Base-by-base conservation (phyloP, 2,888 invertebrate genomes). In the Lingula anatina region DNA sequence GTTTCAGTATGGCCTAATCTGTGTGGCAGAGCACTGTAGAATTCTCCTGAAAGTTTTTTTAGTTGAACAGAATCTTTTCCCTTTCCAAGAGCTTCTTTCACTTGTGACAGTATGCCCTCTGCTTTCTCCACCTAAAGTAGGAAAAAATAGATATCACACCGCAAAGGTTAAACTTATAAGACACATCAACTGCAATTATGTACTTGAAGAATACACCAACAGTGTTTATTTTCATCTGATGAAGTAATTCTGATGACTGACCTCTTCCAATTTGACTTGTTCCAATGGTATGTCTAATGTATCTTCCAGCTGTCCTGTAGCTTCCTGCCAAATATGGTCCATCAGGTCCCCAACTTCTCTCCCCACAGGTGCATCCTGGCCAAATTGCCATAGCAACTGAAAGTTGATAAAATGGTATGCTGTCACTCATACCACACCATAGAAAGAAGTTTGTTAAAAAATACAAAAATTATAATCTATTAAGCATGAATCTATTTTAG, bases 301-400 rank as follows among this genome's bases (percentile, higher is more conserved):
- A 3, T 61, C 53, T 20, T 62, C 60, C 23, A 73, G 49, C 41
- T 70, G 59, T 20, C 71, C 68, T 25, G 62, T 49, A 0, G 72
- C 71, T 50, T 75, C 75, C 26, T 47, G 46, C 75, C 75, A 73
- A 9, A 73, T 55, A 42, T 65, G 64, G 31, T 70, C 66, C 26
- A 71, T 61, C 35, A 74, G 53, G 23, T 60, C 57, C 9, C 49
- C 46, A 21, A 70, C 66, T 27, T 46, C 43, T n/a, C n/a, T n/a
- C n/a, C n/a, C n/a, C n/a, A n/a, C n/a, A n/a, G n/a, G n/a, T n/a
- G n/a, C n/a, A n/a, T n/a, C n/a, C n/a, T n/a, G n/a, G n/a, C n/a
- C n/a, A n/a, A n/a, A n/a, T n/a, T n/a, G 27, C 23, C 40, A 21
- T 40, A 15, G 25, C 18, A 40, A 18, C 39, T 47, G 47, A 12